phyloP scores from a whole-genome alignment of 1,140 invertebrate species.

The Maniola jurtina region DNA sequence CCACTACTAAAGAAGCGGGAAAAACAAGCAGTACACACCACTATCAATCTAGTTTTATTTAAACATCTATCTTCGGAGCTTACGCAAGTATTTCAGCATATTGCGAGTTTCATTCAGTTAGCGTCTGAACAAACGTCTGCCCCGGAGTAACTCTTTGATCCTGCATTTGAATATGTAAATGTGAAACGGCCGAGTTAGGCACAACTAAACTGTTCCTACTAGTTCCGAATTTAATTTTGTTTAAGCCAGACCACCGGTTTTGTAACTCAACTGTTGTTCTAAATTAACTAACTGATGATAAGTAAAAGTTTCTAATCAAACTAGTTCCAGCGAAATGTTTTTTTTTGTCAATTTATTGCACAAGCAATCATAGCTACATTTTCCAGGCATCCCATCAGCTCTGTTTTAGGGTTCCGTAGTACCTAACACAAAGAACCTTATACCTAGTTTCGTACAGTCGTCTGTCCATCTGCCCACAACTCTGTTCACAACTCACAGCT shows the following conservation, averaged over 20 bases:
- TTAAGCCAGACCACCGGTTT: not conserved
- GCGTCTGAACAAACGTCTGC: constrained; percentile 12
- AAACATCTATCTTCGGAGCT: constrained; percentile 3
- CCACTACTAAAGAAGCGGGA: no score
- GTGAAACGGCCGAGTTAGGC: constrained; percentile 12
- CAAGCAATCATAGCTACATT: no score
- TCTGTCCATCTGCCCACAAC: no score
- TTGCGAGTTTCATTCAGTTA: constrained; percentile 16
- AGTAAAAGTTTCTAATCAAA: not conserved
- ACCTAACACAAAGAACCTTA: no score
- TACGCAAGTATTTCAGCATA: constrained; percentile 2
- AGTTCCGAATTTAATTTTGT: constrained; percentile 12
- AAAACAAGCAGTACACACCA: no score
- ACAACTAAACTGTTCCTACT: constrained; percentile 12
- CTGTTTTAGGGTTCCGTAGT: no score
- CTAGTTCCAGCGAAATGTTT: no score
- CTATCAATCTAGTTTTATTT: no score
- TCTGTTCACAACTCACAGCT: no score
- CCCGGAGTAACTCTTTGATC: constrained; percentile 16
- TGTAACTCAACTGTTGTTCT: constrained; percentile 5
- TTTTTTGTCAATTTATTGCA: no score
- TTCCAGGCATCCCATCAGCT: no score
- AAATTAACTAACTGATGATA: not conserved
- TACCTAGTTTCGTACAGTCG: no score
- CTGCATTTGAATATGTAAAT: constrained; percentile 22